Percentiles rank a stretch among this genome's conserved stretches.
These are phyloP conservation scores for Corvus cornix DNA, from an alignment of 2,113 vertebrate species.

Conservation along the genomic window DNA sequence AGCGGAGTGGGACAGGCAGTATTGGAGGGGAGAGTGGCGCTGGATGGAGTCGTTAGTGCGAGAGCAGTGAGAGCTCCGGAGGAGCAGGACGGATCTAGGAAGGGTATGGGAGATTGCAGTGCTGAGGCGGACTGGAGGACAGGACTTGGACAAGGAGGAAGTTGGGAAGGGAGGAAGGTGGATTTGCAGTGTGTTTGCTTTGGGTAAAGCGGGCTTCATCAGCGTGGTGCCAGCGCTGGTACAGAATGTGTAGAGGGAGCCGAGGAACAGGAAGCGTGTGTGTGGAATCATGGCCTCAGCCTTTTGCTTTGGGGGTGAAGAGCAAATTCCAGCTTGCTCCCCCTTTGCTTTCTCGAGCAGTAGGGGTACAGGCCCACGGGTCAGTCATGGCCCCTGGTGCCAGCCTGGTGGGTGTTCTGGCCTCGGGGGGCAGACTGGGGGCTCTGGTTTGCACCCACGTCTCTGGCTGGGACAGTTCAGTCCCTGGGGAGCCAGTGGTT, in stretches of 20 bases:
- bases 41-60: background rate
- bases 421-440: fast-evolving
- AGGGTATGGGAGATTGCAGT: too few relatives aligned
- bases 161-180: background rate
- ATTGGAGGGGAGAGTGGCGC: background rate
- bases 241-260: background rate
- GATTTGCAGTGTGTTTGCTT: background rate
- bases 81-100: background rate
- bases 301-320: background rate
- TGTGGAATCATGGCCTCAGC: background rate
- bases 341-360: background rate
- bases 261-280: background rate
- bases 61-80: background rate
- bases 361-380: fast-evolving
- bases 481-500: background rate
- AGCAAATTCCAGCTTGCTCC: background rate
- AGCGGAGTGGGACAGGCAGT: background rate
- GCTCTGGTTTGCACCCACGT: background rate
- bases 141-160: background rate
- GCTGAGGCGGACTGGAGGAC: background rate
- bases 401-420: background rate
- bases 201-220: background rate
- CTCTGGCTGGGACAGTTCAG: background rate
- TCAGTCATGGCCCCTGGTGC: background rate
- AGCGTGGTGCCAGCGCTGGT: background rate